These are phyloP conservation scores for Siphamia tubifer DNA, from an alignment of 2,113 vertebrate genomes.

Conservation along the genomic window DNA sequence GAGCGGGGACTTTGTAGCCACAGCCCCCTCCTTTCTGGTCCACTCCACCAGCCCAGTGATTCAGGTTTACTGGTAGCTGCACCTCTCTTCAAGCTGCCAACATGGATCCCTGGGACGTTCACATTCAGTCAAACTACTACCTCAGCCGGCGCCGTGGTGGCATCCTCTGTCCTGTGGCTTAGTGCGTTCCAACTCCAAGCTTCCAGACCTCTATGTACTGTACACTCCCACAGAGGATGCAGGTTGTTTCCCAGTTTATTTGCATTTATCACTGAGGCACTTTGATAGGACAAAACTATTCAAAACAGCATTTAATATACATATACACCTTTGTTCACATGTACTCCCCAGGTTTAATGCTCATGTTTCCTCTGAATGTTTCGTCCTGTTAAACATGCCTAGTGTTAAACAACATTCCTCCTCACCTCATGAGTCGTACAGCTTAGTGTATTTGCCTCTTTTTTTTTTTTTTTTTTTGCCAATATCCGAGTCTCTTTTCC, in stretches of 20 bases:
- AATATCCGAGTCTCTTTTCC: conserved; percentile 11
- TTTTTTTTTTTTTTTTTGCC: conserved; percentile 51
- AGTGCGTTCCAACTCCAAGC: conserved; percentile 59
- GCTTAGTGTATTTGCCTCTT: conserved; percentile 30
- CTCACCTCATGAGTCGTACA: conserved; percentile 17
- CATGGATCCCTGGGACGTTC: conserved; percentile 59
- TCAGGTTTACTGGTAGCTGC: conserved; percentile 64
- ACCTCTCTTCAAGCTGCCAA: conserved; percentile 67
- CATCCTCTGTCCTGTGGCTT: conserved; percentile 62
- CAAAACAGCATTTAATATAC: conserved; percentile 6
- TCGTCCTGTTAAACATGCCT: conserved; percentile 49
- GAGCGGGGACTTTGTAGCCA: conserved; percentile 54
- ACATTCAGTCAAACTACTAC: conserved; percentile 77
- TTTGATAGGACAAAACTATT: conserved; percentile 57
- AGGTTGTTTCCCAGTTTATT: conserved; percentile 31
- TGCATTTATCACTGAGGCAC: conserved; percentile 33
- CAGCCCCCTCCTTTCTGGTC: conserved; percentile 45
- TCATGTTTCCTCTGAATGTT: conserved; percentile 27
- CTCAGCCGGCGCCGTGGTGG: conserved; percentile 67
- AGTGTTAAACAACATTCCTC: conserved; percentile 45
- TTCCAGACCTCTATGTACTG: conserved; percentile 63
- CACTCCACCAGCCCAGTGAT: conserved; percentile 57
- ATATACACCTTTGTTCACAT: not conserved
- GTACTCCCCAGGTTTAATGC: not conserved
- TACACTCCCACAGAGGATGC: conserved; percentile 51